Conservation (phyloP, 37 sponge, comb jelly and placozoan species). For the Geodia barretti region DNA sequence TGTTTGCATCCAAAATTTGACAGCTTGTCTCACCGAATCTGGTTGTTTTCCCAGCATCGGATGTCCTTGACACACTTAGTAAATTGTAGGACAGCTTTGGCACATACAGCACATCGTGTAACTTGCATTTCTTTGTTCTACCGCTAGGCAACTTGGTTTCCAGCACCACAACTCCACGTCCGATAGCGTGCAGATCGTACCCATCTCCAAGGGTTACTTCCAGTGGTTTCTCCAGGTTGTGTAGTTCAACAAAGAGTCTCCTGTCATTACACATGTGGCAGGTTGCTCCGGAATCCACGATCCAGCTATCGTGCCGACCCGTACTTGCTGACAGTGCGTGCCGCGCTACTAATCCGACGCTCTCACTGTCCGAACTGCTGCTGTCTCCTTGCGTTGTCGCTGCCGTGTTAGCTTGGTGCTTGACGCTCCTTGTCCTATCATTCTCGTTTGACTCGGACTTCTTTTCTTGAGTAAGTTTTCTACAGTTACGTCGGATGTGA, state of each 20-base stretch:
- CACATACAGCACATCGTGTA: conserved; percentile 8
- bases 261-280: conserved; percentile 22
- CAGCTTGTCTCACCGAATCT: conserved; percentile 1
- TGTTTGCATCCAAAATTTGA: not conserved
- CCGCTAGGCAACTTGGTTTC: conserved; percentile 8
- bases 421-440: not conserved
- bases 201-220: conserved; percentile 23
- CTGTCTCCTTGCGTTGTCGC: not conserved
- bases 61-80: conserved; percentile 28
- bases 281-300: conserved; percentile 37
- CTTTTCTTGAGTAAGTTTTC: not conserved
- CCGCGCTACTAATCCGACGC: conserved; percentile 10
- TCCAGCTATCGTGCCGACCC: not conserved
- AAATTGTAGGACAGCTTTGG: conserved; percentile 28
- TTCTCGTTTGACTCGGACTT: not conserved
- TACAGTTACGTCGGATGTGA: conserved; percentile 23
- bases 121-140: not conserved
- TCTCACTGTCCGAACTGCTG: conserved; percentile 1
- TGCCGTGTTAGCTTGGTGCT: conserved; percentile 7
- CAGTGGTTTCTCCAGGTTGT: conserved; percentile 1
- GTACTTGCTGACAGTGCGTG: not conserved
- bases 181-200: not conserved
- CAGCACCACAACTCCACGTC: conserved; percentile 14
- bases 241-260: not conserved
- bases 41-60: not conserved